Percentiles rank a stretch among this genome's conserved stretches.
phyloP scores from a whole-genome alignment of 2,888 invertebrate genomes.

The Chrysomela aeneicollis region DNA sequence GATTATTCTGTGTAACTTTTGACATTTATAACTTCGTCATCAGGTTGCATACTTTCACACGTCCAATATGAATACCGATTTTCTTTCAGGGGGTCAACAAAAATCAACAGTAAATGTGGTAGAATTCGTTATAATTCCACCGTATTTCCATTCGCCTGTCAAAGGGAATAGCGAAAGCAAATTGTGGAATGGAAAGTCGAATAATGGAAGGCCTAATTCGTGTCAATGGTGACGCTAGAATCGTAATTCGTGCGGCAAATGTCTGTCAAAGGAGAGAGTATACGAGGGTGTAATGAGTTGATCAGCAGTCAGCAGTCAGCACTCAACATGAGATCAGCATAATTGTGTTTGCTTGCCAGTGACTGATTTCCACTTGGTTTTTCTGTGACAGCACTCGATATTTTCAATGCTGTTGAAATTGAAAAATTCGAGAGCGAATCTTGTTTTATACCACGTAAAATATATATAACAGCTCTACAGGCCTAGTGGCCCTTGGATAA shows the following conservation, averaged over 20 bases:
- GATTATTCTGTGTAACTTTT: too few relatives aligned
- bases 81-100: background rate
- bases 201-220: conserved; percentile 4
- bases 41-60: too few relatives aligned
- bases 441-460: too few relatives aligned
- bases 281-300: background rate
- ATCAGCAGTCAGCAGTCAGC: background rate
- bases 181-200: background rate
- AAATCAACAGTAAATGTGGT: background rate
- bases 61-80: background rate
- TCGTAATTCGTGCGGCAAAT: background rate
- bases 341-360: too few relatives aligned
- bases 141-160: background rate
- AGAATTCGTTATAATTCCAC: background rate
- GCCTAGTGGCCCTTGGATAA: too few relatives aligned
- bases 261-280: background rate
- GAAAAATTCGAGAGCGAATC: too few relatives aligned
- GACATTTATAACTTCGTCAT: too few relatives aligned
- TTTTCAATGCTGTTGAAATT: too few relatives aligned
- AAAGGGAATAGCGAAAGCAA: background rate
- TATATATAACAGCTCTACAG: too few relatives aligned
- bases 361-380: too few relatives aligned
- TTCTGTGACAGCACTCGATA: too few relatives aligned
- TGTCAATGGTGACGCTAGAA: background rate
- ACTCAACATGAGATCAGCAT: too few relatives aligned